A percentile compares a stretch with the other conserved stretches of the same genome.
These are phyloP conservation scores for Neolamprologus toae DNA, from an alignment of 2,113 vertebrate species.

Conservation along the genomic window DNA sequence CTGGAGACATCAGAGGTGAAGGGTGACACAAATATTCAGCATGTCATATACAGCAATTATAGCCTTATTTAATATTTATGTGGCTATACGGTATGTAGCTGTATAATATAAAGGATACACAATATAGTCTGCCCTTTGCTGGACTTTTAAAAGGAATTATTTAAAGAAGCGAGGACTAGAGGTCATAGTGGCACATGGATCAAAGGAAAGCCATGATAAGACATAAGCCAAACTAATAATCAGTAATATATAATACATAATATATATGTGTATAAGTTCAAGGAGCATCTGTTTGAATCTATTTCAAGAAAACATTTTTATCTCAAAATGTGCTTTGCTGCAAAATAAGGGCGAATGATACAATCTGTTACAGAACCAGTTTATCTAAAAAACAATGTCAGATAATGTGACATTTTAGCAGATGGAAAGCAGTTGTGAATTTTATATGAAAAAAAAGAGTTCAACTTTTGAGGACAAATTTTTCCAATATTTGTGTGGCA, in stretches of 20 bases:
- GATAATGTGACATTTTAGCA: slow-evolving; percentile 6
- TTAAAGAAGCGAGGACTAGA: neutral
- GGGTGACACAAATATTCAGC: neutral
- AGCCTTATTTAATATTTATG: neutral
- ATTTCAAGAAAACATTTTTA: neutral
- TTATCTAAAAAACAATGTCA: neutral
- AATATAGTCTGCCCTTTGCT: neutral
- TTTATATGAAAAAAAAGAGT: neutral
- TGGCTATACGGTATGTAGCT: neutral
- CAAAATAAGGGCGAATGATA: neutral
- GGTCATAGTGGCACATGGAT: neutral
- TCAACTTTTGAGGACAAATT: neutral
- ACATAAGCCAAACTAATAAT: neutral
- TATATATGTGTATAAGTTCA: neutral
- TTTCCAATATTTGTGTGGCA: neutral
- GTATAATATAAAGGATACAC: neutral
- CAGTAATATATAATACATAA: neutral
- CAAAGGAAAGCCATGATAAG: neutral
- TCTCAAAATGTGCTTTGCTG: neutral
- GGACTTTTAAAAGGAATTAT: neutral
- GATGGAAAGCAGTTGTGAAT: neutral
- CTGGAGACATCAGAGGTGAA: neutral
- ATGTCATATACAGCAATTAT: neutral
- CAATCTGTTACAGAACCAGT: neutral
- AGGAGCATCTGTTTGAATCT: neutral